Evolutionary conservation across 2,888 invertebrate species (phyloP), one percentile per base, ranked within the genome.

Genomic region (Napeogenes sylphis): DNA sequence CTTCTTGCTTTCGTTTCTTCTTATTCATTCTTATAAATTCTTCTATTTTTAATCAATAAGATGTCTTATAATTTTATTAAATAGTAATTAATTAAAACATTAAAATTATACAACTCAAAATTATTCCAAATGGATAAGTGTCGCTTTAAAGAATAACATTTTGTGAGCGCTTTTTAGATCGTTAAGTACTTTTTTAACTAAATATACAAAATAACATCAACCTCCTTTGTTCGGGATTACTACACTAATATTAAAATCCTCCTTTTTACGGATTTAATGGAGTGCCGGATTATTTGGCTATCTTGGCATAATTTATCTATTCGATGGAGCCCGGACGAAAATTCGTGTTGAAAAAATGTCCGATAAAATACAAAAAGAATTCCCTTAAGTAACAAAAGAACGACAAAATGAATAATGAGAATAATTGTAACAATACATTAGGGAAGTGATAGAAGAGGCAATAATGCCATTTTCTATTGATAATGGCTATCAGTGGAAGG

Each of bases 181-280:
- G 55, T 4, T n/a, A 21, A 55, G 32, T 33, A 53, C 21, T 14
- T 4, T 30, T 14, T 21, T 14, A 51, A 21, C 6, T 51, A 42
- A 42, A 47, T 21, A 14, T 47, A 51, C 51, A 51, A 51, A 51
- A 47, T 47, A 47, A 51, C 51, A 51, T 51, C 12, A 30, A 51
- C 51, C 30, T 12, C 3, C 30, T 30, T 30, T 51, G 45, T 30
- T 56, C 73, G 70, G 81, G 84, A 85, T 85, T 84, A 85, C 81
- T 79, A 74, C 66, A 78, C 83, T 84, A 85, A 85, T 86, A 84
- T 85, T 82, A 82, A 87, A 86, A 85, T 85, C 85, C 76, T 82
- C 82, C 80, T 76, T 79, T 81, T 83, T 82, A 79, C 73, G 74
- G 82, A 83, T 85, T 87, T 87, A 87, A 84, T 85, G 84, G 83